These are phyloP conservation scores for Drosophila triauraria DNA, from an alignment of 1,140 invertebrate genomes.

Conservation along the genomic window DNA sequence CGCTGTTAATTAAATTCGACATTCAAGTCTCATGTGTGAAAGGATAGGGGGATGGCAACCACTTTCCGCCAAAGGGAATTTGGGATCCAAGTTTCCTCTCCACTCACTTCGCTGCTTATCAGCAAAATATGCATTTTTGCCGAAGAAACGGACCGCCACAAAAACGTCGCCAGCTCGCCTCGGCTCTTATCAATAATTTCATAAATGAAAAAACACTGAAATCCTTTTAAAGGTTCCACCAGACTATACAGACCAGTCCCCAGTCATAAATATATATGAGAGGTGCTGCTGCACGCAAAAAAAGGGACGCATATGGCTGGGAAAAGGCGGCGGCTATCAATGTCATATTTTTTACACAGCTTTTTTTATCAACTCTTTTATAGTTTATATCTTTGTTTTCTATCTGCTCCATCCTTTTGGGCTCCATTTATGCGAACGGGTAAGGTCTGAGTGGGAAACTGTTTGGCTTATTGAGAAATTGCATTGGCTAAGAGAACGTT, in stretches of 20 bases:
- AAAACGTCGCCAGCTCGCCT: conserved; percentile 37
- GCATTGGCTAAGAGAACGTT: conserved; percentile 46
- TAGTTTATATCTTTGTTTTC: conserved; percentile 80
- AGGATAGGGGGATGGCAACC: conserved; percentile 14
- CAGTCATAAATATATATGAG: conserved; percentile 71
- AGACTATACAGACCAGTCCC: conserved; percentile 47
- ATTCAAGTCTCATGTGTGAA: conserved; percentile 37
- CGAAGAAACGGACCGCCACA: conserved; percentile 44
- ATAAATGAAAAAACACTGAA: conserved; percentile 80
- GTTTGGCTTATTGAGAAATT: conserved; percentile 66
- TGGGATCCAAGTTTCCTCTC: conserved; percentile 33
- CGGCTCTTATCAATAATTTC: conserved; percentile 79
- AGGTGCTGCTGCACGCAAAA: conserved; percentile 18
- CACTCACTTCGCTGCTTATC: conserved; percentile 34
- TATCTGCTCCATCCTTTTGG: conserved; percentile 50
- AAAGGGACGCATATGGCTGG: conserved; percentile 40
- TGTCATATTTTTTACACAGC: conserved; percentile 66
- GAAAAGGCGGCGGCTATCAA: conserved; percentile 62
- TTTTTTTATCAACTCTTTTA: conserved; percentile 72
- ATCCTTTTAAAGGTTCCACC: conserved; percentile 74
- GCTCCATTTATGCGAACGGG: conserved; percentile 26
- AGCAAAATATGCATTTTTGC: conserved; percentile 67
- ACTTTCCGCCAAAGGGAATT: conserved; percentile 58
- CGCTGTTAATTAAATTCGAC: conserved; percentile 82
- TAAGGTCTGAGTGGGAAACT: conserved; percentile 45